Base-by-base conservation (phyloP, 2,888 invertebrate genomes). In the Cyclophora punctaria region DNA sequence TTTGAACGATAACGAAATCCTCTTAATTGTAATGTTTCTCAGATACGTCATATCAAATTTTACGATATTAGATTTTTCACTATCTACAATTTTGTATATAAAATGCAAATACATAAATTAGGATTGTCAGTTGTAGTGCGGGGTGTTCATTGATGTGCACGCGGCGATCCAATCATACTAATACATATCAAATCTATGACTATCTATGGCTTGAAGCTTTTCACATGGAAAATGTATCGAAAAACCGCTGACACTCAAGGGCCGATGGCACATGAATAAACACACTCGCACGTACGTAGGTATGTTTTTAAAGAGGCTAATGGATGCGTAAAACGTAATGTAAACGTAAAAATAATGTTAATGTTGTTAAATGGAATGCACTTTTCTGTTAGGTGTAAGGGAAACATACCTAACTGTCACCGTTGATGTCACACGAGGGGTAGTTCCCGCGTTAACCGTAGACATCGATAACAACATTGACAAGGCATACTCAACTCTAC, bases 1-100 rank as follows among this genome's bases (percentile, higher is more conserved):
- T 86, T 86, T 86, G 86, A 86, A 86, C 86, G 78, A 73, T 76
- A 78, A 79, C 74, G 65, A 64, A 78, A 69, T 65, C 69, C 69
- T 68, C 67, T 62, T 70, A 65, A 71, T 63, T 58, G 78, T 80
- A 76, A 72, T 73, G 69, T 78, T 69, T 80, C 80, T 78, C 73
- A 69, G 73, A 69, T 73, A 75, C 67, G 74, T 83, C 85, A 86
- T 85, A 86, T 86, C 85, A 79, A 76, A 20, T 20, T 78, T 76
- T 80, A 73, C 72, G 69, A 70, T 63, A 62, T 67, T 69, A 70
- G 70, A 58, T 70, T 73, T 73, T 72, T 71, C 68, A 71, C 69
- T 63, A 55, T 63, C 63, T 63, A 62, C 54, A 64, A 56, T 69
- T 71, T 71, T 70, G 71, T 73, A 74, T 66, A 63, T 62, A 58